Evolutionary conservation across 2,888 invertebrate species (phyloP), one percentile per base, ranked within the genome.

Genomic region (Macrosiphum euphorbiae): DNA sequence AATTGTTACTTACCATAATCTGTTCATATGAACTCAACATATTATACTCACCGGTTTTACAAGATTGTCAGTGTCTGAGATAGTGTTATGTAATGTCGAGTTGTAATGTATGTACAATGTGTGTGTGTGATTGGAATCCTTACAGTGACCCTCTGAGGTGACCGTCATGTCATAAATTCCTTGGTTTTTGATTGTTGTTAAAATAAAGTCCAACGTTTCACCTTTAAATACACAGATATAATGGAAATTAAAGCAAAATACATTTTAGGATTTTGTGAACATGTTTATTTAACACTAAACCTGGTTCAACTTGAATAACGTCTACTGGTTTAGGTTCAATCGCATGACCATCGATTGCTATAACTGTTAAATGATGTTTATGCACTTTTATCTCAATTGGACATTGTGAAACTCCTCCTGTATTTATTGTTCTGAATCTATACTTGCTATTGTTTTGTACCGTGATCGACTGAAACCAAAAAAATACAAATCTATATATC

Each of bases 201-300:
- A 95, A 92, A 98, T 96, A 95, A 98, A 97, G 96, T 98, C 98
- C 24, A 97, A 97, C 92, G 98, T 96, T 95, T 98, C 98, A 7
- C 98, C 98, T 95, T 95, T 35, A 95, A 84, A 85, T n/a, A 50
- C 3, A 85, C 16, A 78, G 24, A 55, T 8, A 52, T 92, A 24
- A 7, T 20, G 1, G 20, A 11, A 2, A 44, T n/a, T 41, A 24
- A 3, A 88, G 47, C 0, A n/a, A 13, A 86, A n/a, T 78, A 52
- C 24, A 41, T 28, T 78, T 78, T 13, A 24, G 26, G 11, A 86
- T 24, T 55, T 4, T 5, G 44, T 52, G 44, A 20, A 41, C 44
- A 52, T 92, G 78, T 92, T 91, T 50, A 0, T 88, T 88, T 20
- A 8, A 88, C 44, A 47, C 13, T 85, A 90, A 92, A 95, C 95